These are phyloP conservation scores for Sebastiscus albofasciatus DNA, from an alignment of 2,797 vertebrate genomes.

Conservation along the genomic window DNA sequence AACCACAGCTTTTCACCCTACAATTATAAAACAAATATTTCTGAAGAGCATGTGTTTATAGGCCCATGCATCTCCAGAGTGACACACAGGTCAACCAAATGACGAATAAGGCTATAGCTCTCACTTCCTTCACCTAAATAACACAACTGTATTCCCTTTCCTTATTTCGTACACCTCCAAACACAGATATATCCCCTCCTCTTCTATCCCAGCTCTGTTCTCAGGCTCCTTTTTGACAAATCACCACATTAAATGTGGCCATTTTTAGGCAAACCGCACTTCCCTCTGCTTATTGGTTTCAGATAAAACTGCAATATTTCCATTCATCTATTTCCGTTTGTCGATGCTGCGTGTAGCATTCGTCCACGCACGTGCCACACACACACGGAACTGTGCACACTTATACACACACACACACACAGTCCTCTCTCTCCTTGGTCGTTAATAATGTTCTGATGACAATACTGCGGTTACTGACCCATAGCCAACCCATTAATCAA, in stretches of 20 bases:
- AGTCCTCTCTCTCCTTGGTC: constrained; percentile 52
- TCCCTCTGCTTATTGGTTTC: constrained; percentile 78
- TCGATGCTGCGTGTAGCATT: constrained; percentile 25
- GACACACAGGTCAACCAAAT: neutral
- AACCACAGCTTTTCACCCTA: neutral
- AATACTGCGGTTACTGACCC: constrained; percentile 75
- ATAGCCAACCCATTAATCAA: constrained; percentile 75
- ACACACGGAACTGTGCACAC: constrained; percentile 17
- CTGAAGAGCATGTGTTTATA: neutral
- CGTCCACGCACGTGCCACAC: constrained; percentile 1
- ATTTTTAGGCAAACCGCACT: constrained; percentile 53
- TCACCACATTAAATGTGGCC: constrained; percentile 71
- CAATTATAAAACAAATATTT: neutral
- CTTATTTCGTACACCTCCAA: constrained; percentile 40
- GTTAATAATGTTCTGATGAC: constrained; percentile 77
- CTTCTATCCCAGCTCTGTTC: constrained; percentile 29
- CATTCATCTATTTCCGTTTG: constrained; percentile 70
- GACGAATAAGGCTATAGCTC: neutral
- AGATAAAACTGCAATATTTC: constrained; percentile 80
- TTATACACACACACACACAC: constrained; percentile 16
- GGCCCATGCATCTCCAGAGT: neutral
- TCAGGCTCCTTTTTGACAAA: constrained; percentile 68
- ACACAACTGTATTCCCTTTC: constrained; percentile 31
- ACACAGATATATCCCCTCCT: constrained; percentile 67
- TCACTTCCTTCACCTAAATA: constrained; percentile 7